A percentile compares a stretch with the other conserved stretches of the same genome.
phyloP scores from a whole-genome alignment of 2,797 vertebrate species.

The Limosa lapponica region DNA sequence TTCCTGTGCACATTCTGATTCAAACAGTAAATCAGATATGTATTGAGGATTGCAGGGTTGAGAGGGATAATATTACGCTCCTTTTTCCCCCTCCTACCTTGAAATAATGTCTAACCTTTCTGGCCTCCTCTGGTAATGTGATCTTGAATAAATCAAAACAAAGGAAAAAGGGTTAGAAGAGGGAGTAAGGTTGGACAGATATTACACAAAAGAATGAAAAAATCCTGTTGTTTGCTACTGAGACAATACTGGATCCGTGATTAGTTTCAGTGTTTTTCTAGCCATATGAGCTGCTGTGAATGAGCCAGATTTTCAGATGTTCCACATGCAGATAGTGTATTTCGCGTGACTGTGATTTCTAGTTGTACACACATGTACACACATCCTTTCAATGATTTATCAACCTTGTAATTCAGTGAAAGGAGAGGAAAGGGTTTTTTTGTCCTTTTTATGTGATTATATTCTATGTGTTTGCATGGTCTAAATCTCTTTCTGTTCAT shows the following conservation, averaged over 20 bases:
- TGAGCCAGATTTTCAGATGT: background rate
- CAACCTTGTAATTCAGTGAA: background rate
- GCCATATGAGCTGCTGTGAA: background rate
- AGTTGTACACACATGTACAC: rapidly evolving
- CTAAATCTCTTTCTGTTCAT: background rate
- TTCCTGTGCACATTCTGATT: background rate
- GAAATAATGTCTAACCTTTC: background rate
- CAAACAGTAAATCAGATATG: background rate
- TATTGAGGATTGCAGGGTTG: background rate
- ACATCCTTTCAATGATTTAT: background rate
- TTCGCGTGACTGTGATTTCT: background rate
- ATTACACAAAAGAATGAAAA: background rate
- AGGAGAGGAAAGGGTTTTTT: background rate
- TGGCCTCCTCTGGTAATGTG: background rate
- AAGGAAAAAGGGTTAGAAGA: background rate
- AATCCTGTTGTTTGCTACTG: background rate
- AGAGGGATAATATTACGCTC: background rate
- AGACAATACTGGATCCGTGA: background rate
- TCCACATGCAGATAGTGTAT: background rate
- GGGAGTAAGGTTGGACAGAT: background rate
- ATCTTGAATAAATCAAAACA: background rate
- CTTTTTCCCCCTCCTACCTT: background rate
- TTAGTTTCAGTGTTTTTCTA: background rate
- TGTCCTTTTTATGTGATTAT: rapidly evolving
- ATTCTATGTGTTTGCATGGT: background rate